Evolutionary conservation across 2,113 vertebrate species (phyloP), one percentile per base, ranked within the genome.

Genomic region (Piprites chloris): DNA sequence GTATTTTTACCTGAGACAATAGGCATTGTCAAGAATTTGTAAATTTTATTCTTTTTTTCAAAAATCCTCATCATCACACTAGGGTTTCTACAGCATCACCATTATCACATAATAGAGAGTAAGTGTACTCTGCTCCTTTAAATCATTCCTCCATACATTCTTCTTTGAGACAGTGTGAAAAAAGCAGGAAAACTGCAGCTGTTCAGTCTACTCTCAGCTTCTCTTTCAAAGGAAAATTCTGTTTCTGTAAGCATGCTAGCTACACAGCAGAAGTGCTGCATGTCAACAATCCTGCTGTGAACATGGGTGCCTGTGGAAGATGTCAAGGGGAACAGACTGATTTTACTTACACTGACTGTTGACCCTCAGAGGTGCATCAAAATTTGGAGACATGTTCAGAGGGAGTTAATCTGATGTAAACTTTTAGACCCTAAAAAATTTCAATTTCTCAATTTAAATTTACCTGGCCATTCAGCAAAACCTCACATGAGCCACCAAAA

Each of bases 181-280:
- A 42, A 85, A 88, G 46, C 12, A 66, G 42, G 17, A 12, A 67
- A 59, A 61, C 12, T 9, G 4, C 18, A 23, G 44, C 18, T 88
- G 9, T 46, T 83, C 27, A 39, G 12, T 50, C 87, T 55, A 47
- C 39, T 30, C 11, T 63, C 55, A 50, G 23, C 12, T 75, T 93
- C 47, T 41, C 8, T n/a, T 49, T 27, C 37, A 56, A 30, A 65
- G 10, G 8, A 71, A 50, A 3, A 41, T 2, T 1, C 0, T 27
- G 3, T 32, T 73, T 72, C 24, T 42, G 8, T 42, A 30, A 55
- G 27, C 13, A 6, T 33, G 20, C 4, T 44, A 68, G 30, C 26
- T 39, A 11, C 24, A 63, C 6, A 63, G 68, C n/a, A 59, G 20
- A 62, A 68, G 3, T 27, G 11, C 12, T 47, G 9, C 5, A 4